Conservation (phyloP, 2,888 invertebrate species). For the Oligia latruncula region DNA sequence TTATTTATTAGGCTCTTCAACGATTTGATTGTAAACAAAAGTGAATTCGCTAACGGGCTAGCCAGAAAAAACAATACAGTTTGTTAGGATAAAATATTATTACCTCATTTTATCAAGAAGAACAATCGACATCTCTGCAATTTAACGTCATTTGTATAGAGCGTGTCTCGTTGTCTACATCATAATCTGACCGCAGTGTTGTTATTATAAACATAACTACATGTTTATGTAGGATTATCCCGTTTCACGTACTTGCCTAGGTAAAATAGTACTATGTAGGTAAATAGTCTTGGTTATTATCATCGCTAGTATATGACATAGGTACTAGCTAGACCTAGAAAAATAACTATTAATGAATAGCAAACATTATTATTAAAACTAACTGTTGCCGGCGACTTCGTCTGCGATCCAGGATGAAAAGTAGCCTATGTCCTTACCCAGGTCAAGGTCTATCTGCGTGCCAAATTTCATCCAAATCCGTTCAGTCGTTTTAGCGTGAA, state of each 20-base stretch:
- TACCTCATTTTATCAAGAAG: not conserved
- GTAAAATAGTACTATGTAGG: slow-evolving; percentile 4
- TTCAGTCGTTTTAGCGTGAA: not conserved
- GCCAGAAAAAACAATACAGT: slow-evolving; percentile 8
- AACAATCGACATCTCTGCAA: slow-evolving; percentile 24
- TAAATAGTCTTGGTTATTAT: slow-evolving; percentile 14
- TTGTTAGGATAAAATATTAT: slow-evolving; percentile 19
- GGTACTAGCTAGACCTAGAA: not conserved
- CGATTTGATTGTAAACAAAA: slow-evolving; percentile 1
- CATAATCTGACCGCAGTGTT: slow-evolving; percentile 38
- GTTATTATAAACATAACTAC: slow-evolving; percentile 41
- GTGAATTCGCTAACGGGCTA: not conserved
- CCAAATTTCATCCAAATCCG: not conserved
- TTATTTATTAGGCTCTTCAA: too few species aligned
- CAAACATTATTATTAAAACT: not conserved
- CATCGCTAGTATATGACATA: not conserved
- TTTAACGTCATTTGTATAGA: slow-evolving; percentile 28
- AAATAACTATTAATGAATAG: not conserved
- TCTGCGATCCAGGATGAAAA: not conserved
- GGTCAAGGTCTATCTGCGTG: not conserved
- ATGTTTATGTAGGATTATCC: slow-evolving; percentile 30
- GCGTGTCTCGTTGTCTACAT: slow-evolving; percentile 30
- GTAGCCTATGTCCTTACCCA: not conserved
- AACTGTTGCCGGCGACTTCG: too few species aligned
- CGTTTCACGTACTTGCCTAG: not conserved